These are phyloP conservation scores for Lysandra bellargus DNA, from an alignment of 2,888 invertebrate species.

Conservation along the genomic window DNA sequence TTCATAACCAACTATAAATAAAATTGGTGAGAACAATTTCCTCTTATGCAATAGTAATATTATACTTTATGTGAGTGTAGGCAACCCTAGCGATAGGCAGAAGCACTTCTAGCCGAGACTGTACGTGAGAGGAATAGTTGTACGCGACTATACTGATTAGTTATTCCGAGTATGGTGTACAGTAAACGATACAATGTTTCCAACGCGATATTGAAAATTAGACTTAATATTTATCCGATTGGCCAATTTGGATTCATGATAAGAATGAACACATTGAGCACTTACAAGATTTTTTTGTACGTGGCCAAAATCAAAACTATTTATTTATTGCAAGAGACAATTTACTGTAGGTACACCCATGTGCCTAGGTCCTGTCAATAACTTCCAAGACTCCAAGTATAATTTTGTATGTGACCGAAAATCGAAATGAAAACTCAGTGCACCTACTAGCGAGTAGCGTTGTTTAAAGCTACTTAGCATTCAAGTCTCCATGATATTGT, in stretches of 20 bases:
- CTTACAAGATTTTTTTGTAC: too few species aligned
- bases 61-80: background rate
- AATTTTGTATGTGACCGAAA: too few species aligned
- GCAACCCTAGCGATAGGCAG: slow-evolving; percentile 2
- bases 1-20: background rate
- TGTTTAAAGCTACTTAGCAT: too few species aligned
- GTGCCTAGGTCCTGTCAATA: too few species aligned
- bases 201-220: slow-evolving; percentile 21
- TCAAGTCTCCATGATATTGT: too few species aligned
- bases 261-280: too few species aligned
- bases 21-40: slow-evolving; percentile 7
- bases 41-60: background rate
- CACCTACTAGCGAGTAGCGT: too few species aligned
- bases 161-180: slow-evolving; percentile 12
- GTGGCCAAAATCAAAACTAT: too few species aligned
- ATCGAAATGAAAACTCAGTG: too few species aligned
- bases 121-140: slow-evolving; percentile 23
- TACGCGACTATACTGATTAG: slow-evolving; percentile 10
- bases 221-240: background rate
- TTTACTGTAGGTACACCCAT: too few species aligned
- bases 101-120: slow-evolving; percentile 13
- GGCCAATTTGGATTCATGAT: background rate
- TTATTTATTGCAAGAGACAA: too few species aligned
- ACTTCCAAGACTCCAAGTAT: too few species aligned
- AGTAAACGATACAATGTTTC: slow-evolving; percentile 25